Percentiles rank a stretch among this genome's conserved stretches.
Evolutionary conservation across 2,797 vertebrate genomes (phyloP).

Genomic region (Diceros bicornis): DNA sequence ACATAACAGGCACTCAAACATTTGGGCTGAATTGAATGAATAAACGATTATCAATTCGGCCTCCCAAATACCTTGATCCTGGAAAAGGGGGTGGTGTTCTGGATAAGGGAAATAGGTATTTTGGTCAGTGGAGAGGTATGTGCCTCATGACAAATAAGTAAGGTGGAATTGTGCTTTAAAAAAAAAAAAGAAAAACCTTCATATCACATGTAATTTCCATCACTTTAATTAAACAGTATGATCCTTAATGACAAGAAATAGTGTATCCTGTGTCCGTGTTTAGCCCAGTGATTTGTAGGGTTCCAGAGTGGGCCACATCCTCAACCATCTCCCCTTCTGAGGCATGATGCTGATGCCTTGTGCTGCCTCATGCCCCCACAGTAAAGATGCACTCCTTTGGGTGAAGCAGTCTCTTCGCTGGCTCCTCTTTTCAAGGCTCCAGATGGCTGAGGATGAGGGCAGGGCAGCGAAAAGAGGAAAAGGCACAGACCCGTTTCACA

Average conservation of each 20-base stretch:
- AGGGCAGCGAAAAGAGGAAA: not conserved
- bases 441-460: not conserved
- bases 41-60: not conserved
- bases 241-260: not conserved
- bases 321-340: not conserved
- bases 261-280: not conserved
- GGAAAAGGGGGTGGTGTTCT: not conserved
- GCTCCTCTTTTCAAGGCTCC: slow-evolving; percentile 11
- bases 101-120: not conserved
- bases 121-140: not conserved
- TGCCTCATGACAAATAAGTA: slow-evolving; percentile 10
- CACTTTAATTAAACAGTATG: not conserved
- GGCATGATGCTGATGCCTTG: not conserved
- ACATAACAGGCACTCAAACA: not conserved
- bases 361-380: too few species aligned
- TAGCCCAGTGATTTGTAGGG: not conserved
- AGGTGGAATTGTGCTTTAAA: not conserved
- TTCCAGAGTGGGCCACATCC: not conserved
- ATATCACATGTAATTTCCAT: not conserved
- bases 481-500: not conserved
- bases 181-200: not conserved
- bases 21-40: not conserved
- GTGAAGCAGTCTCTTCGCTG: not conserved
- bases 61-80: not conserved
- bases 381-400: not conserved